Evolutionary conservation across 2,888 invertebrate species (phyloP), one percentile per base, ranked within the genome.

Genomic region (Spodoptera picta): DNA sequence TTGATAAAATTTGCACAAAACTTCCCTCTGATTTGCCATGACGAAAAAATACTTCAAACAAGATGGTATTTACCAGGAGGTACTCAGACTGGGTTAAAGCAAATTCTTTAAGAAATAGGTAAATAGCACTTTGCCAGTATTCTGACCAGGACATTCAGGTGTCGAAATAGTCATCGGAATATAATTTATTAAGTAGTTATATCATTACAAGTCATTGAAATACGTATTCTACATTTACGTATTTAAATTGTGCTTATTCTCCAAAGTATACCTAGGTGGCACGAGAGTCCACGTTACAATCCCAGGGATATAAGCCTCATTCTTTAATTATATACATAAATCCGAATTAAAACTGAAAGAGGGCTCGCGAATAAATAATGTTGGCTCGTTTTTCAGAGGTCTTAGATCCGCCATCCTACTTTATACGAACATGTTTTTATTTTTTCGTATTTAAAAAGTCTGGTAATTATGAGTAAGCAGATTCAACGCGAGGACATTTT

Each of bases 341-440:
- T 93, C 90, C 88, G 92, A 92, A 92, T 93, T 93, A 92, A 92
- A 91, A 91, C 87, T 83, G 82, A 88, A 92, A 90, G 88, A 90
- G 89, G 89, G 84, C 85, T 84, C 77, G 65, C 83, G 86, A 87
- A 91, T 93, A 92, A 93, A 91, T 92, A 93, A 93, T 92, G 90
- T 83, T 77, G 75, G 77, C 87, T 89, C 92, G 87, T 93, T 92
- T 91, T 91, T 93, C 89, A 92, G 86, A 89, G 90, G 91, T 89
- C 92, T 92, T 93, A 92, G 91, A 90, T 88, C 89, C 86, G 77
- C 77, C 83, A 80, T 84, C 83, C 86, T 83, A 89, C 90, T 90
- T 89, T 90, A 88, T 88, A 86, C 85, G 83, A 66, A 79, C 85
- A 83, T 88, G 89, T 91, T 90, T 90, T 90, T 88, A 86, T 88